Evolutionary conservation across 2,113 vertebrate species (phyloP).

Genomic region (Paralichthys olivaceus): DNA sequence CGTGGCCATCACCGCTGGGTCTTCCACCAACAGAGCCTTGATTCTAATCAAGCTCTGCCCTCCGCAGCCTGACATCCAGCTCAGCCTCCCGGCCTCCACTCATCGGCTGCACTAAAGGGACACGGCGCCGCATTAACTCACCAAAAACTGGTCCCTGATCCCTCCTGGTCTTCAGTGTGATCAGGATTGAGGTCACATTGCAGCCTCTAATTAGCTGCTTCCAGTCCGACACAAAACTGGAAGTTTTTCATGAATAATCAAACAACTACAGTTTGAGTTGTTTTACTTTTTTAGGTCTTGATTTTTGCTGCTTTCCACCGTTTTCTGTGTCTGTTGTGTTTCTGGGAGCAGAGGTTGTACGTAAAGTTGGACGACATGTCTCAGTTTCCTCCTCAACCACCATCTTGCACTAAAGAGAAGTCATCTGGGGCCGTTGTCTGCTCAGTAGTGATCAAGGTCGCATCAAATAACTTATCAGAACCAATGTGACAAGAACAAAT

Average conservation of each 20-base stretch:
- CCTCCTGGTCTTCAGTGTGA: neutral
- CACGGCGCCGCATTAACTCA: neutral
- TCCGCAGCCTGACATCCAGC: constrained; percentile 50
- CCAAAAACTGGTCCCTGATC: neutral
- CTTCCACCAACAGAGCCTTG: constrained; percentile 63
- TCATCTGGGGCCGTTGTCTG: too few relatives aligned
- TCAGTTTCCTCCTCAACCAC: too few relatives aligned
- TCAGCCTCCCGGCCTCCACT: constrained; percentile 31
- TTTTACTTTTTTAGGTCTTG: neutral
- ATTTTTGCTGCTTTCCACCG: too few relatives aligned
- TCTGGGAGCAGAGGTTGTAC: too few relatives aligned
- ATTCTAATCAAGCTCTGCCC: constrained; percentile 68
- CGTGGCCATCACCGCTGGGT: constrained; percentile 54
- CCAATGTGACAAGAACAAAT: too few relatives aligned
- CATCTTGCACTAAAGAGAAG: too few relatives aligned
- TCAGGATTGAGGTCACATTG: neutral
- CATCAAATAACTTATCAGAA: too few relatives aligned
- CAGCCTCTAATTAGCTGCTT: constrained; percentile 13
- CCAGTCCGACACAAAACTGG: neutral
- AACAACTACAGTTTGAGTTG: neutral
- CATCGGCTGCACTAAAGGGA: neutral
- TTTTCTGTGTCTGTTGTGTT: neutral
- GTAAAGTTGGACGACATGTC: too few relatives aligned
- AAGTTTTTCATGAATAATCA: neutral
- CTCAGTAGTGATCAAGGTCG: too few relatives aligned